Evolutionary conservation across 2,797 vertebrate genomes (phyloP).

Genomic region (Artibeus jamaicensis): DNA sequence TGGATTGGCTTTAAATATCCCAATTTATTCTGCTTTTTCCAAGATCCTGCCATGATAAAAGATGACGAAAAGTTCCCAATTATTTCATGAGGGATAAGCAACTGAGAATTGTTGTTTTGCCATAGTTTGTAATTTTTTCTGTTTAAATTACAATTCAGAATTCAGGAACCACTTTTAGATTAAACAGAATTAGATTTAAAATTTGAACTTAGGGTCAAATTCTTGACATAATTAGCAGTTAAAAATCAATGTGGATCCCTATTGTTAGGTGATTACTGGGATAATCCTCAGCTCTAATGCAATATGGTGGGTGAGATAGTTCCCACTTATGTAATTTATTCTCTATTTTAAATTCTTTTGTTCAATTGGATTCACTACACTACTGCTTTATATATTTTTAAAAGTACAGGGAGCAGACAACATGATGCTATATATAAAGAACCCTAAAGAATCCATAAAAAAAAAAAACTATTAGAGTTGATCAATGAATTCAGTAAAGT

Average conservation of each 20-base stretch:
- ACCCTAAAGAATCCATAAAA: not conserved
- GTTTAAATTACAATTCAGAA: conserved; percentile 40
- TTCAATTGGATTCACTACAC: conserved; percentile 33
- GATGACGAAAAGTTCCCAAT: not conserved
- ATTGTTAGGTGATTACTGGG: conserved; percentile 36
- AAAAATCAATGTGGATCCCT: conserved; percentile 55
- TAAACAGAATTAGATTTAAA: conserved; percentile 58
- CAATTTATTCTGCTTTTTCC: not conserved
- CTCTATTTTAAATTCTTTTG: conserved; percentile 29
- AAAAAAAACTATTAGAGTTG: not conserved
- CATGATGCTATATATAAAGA: not conserved
- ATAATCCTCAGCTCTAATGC: conserved; percentile 38
- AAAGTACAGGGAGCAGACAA: not conserved
- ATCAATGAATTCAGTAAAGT: not conserved
- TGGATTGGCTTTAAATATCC: not conserved
- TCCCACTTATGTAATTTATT: conserved; percentile 49
- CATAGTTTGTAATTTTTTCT: not conserved
- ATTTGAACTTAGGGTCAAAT: conserved; percentile 34
- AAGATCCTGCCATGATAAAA: not conserved
- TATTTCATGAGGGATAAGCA: not conserved
- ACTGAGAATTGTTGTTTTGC: not conserved
- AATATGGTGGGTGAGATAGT: not conserved
- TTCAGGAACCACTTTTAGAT: conserved; percentile 11
- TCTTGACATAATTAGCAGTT: conserved; percentile 50
- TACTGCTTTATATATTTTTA: conserved; percentile 35